Conservation (phyloP, 37 sponge, comb jelly and placozoan genomes). For the Chondrilla cf. caribensis region DNA sequence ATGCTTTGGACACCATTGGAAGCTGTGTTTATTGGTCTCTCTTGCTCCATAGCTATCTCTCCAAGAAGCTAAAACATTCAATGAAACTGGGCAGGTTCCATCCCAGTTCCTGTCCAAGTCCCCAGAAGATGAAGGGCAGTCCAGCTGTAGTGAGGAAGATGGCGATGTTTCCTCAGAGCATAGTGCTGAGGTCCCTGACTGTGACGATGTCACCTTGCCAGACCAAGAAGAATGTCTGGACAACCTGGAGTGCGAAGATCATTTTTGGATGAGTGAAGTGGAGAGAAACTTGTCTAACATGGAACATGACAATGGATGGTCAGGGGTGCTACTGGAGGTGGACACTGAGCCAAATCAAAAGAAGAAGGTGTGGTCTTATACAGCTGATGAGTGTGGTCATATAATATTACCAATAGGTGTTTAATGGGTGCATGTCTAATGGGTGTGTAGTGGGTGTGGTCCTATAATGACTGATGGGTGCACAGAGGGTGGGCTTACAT, state of each 20-base stretch:
- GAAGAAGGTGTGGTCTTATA: background rate
- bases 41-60: background rate
- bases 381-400: too few relatives aligned
- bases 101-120: too few relatives aligned
- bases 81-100: too few relatives aligned
- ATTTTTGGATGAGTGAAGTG: background rate
- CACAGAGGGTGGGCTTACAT: background rate
- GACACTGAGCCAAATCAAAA: background rate
- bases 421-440: background rate
- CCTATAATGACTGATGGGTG: background rate
- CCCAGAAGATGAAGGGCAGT: too few relatives aligned
- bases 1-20: background rate
- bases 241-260: too few relatives aligned
- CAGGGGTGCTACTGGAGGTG: background rate
- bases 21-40: background rate
- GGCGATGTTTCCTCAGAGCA: too few relatives aligned
- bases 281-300: constrained; percentile 12
- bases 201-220: too few relatives aligned
- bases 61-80: background rate
- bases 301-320: constrained; percentile 25
- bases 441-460: background rate
- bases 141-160: too few relatives aligned
- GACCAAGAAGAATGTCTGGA: too few relatives aligned
- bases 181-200: too few relatives aligned
- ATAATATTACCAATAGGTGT: too few relatives aligned